Evolutionary conservation across 2,113 vertebrate species (phyloP).

Genomic region (Cairina moschata): DNA sequence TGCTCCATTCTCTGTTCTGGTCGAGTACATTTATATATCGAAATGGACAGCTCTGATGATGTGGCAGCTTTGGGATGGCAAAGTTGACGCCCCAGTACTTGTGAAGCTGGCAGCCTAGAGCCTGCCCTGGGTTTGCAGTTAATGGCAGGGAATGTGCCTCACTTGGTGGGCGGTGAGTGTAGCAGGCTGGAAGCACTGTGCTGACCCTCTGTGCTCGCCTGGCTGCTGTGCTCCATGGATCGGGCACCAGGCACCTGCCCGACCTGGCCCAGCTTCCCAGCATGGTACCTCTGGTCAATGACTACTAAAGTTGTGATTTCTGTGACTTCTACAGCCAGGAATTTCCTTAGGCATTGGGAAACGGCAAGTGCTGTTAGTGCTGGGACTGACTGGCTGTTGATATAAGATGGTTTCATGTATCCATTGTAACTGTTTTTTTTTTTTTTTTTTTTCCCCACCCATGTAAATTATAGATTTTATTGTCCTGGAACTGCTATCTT

Average conservation of each 20-base stretch:
- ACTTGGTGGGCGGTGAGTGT: background rate
- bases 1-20: rapidly evolving
- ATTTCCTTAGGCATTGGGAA: background rate
- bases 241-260: background rate
- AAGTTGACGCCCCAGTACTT: background rate
- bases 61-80: background rate
- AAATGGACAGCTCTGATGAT: background rate
- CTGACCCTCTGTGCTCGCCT: rapidly evolving
- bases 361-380: no score
- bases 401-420: rapidly evolving
- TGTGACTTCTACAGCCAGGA: background rate
- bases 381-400: background rate
- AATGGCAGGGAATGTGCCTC: background rate
- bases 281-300: background rate
- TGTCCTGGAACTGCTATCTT: background rate
- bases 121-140: background rate
- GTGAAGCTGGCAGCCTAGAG: background rate
- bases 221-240: background rate
- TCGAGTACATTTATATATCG: background rate
- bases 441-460: background rate
- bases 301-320: background rate
- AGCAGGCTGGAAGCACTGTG: background rate
- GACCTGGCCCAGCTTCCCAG: background rate
- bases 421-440: background rate
- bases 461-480: background rate